These are phyloP conservation scores for Synodontis membranacea DNA, from an alignment of 2,113 vertebrate genomes.

Conservation along the genomic window DNA sequence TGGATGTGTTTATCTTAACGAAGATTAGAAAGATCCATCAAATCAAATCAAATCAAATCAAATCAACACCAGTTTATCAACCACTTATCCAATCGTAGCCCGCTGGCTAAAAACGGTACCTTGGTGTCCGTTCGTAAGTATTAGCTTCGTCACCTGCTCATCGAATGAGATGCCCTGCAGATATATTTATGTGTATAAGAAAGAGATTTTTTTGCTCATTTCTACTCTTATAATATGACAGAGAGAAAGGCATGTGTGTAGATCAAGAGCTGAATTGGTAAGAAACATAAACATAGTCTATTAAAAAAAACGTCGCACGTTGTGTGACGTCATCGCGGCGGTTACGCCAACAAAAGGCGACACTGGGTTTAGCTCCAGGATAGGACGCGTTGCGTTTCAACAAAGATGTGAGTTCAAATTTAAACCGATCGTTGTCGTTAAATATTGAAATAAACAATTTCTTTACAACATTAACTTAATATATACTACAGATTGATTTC, in stretches of 20 bases:
- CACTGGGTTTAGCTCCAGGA: neutral
- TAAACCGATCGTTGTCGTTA: neutral
- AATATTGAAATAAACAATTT: no score
- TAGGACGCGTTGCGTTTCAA: neutral
- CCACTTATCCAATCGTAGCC: neutral
- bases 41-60: neutral
- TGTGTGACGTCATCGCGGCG: neutral
- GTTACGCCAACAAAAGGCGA: slow-evolving; percentile 6
- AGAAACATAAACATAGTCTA: slow-evolving; percentile 8
- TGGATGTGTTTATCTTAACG: no score
- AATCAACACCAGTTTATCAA: neutral
- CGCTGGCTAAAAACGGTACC: neutral
- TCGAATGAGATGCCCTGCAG: neutral
- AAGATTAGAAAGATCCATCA: neutral
- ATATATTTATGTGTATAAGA: no score
- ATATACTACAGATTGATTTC: neutral
- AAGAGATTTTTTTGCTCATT: neutral
- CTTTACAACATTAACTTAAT: no score
- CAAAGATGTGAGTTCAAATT: slow-evolving; percentile 21
- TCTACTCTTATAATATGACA: neutral
- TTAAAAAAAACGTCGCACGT: neutral
- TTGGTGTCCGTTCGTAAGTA: neutral
- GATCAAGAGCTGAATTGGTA: neutral
- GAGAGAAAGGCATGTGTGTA: neutral
- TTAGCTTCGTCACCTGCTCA: slow-evolving; percentile 9